phyloP scores from a whole-genome alignment of 2,888 invertebrate species.

The Rhamphomyia laevipes region DNA sequence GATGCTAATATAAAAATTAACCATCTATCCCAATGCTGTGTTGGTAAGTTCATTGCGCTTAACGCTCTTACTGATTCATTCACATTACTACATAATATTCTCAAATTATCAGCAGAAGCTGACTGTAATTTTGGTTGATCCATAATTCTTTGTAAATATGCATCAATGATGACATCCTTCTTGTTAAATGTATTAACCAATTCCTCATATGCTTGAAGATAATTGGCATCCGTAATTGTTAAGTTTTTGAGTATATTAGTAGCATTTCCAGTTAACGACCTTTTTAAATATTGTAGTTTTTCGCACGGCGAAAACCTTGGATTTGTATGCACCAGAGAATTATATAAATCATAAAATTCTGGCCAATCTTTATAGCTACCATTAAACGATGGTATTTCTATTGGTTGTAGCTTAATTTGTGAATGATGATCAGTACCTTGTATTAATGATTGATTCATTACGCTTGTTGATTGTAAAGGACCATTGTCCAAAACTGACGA shows the following conservation, averaged over 20 bases:
- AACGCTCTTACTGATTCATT: conserved; percentile 1
- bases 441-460: background rate
- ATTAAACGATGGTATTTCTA: background rate
- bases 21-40: conserved; percentile 1
- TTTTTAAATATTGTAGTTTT: conserved; percentile 4
- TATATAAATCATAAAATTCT: background rate
- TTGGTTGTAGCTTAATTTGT: background rate
- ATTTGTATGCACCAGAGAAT: background rate
- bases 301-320: background rate
- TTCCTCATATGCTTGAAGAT: conserved; percentile 1
- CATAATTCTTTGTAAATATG: conserved; percentile 6
- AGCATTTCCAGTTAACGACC: conserved; percentile 5
- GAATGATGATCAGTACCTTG: background rate
- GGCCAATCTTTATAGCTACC: background rate
- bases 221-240: conserved; percentile 5
- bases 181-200: conserved; percentile 3
- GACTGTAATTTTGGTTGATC: background rate
- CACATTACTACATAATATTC: background rate
- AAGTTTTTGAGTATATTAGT: conserved; percentile 3
- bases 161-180: conserved; percentile 3
- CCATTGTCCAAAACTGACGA: too few relatives aligned
- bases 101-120: background rate
- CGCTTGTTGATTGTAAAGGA: too few relatives aligned
- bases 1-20: background rate
- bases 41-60: conserved; percentile 4